These are phyloP conservation scores for Dendrophyllia cribrosa DNA, from an alignment of 64 coral and sea anemone species.

Conservation along the genomic window DNA sequence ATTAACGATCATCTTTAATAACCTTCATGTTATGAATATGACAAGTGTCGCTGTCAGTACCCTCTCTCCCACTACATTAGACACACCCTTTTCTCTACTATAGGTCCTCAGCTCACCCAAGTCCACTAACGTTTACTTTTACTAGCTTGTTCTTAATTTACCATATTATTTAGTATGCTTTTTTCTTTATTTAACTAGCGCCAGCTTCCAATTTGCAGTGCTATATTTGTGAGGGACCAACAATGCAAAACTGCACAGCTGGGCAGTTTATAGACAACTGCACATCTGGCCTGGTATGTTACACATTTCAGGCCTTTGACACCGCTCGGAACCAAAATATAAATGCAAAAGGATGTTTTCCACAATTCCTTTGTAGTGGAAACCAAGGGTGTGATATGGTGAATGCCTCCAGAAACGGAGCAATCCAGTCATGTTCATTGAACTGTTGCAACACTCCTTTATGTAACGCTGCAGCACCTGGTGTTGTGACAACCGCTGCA, in stretches of 20 bases:
- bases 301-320: slow-evolving; percentile 26
- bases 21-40: too few relatives aligned
- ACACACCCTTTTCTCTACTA: too few relatives aligned
- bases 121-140: too few relatives aligned
- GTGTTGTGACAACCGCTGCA: neutral
- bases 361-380: neutral
- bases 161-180: too few relatives aligned
- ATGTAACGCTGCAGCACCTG: neutral
- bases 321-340: neutral
- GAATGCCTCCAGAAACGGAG: neutral
- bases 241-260: neutral
- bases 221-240: neutral
- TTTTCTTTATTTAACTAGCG: neutral
- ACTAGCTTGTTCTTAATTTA: too few relatives aligned
- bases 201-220: neutral
- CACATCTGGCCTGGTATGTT: neutral
- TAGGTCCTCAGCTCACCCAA: too few relatives aligned
- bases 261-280: neutral
- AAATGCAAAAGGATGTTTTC: slow-evolving; percentile 18
- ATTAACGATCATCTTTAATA: too few relatives aligned
- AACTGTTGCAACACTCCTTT: slow-evolving; percentile 3
- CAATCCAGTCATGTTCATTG: slow-evolving; percentile 6
- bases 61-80: too few relatives aligned
- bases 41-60: too few relatives aligned
- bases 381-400: neutral